Conservation (phyloP, 2,113 vertebrate genomes). For the Opisthocomus hoazin region DNA sequence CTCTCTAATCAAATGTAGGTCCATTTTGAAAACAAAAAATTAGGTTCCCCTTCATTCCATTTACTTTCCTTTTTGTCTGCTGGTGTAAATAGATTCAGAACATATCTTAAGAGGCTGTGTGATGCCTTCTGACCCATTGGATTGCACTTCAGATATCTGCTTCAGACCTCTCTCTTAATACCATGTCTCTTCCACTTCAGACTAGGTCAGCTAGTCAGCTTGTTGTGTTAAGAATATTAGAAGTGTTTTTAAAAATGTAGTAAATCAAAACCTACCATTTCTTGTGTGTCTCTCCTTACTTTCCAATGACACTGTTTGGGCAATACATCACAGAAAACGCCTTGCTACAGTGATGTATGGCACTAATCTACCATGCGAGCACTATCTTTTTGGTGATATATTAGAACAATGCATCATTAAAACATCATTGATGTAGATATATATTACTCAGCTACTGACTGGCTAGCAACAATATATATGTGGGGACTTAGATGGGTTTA, state of each 20-base stretch:
- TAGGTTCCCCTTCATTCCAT: not conserved
- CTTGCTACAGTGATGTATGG: conserved; percentile 2
- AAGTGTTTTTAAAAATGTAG: conserved; percentile 1
- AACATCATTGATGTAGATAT: conserved; percentile 14
- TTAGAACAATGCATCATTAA: conserved; percentile 50
- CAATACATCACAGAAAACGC: not conserved
- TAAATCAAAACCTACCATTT: conserved; percentile 6
- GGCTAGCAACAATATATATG: not conserved
- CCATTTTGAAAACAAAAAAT: not conserved
- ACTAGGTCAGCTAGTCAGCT: not conserved
- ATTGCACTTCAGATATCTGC: not conserved
- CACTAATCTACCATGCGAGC: conserved; percentile 16
- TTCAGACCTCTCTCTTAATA: not conserved
- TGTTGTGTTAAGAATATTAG: not conserved
- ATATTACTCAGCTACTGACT: not conserved
- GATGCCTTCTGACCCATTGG: not conserved
- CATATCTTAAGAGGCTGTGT: not conserved
- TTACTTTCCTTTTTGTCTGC: not conserved
- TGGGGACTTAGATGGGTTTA: not conserved
- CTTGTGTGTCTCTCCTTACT: not conserved
- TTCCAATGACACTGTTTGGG: conserved; percentile 14
- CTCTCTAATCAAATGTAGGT: not conserved
- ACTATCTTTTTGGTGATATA: conserved; percentile 32
- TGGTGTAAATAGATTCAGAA: not conserved
- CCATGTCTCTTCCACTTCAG: not conserved